A percentile compares a stretch with the other conserved stretches of the same genome.
Evolutionary conservation across 2,113 vertebrate species (phyloP).

Genomic region (Podarcis cretensis): DNA sequence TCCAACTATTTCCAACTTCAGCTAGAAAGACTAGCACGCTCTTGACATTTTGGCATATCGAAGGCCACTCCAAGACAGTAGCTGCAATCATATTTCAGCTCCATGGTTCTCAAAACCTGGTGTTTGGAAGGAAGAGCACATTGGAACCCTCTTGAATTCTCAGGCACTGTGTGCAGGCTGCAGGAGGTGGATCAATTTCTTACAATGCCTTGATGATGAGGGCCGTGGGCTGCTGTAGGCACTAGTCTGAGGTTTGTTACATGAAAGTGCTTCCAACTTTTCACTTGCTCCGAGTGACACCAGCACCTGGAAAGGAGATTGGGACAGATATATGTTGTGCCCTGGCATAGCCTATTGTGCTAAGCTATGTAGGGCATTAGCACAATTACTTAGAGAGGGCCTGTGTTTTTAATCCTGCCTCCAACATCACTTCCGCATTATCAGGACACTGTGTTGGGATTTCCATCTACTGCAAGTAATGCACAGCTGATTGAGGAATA

Average conservation of each 20-base stretch:
- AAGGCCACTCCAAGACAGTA: fast-evolving
- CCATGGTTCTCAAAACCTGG: not conserved
- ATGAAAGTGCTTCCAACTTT: slow-evolving; percentile 62
- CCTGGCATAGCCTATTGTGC: not conserved
- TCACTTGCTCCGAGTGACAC: slow-evolving; percentile 73
- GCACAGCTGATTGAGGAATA: no score
- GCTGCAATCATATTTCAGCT: fast-evolving
- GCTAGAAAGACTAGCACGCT: not conserved
- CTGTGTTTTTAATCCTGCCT: no score
- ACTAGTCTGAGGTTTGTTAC: not conserved
- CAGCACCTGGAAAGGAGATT: slow-evolving; percentile 68
- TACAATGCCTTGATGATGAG: slow-evolving; percentile 60
- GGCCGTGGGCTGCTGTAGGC: not conserved
- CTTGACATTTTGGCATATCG: not conserved
- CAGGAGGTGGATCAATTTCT: slow-evolving; percentile 70
- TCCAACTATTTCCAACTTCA: not conserved
- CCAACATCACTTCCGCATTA: no score
- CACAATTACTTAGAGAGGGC: no score
- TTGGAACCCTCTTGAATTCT: not conserved
- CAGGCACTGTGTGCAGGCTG: slow-evolving; percentile 14
- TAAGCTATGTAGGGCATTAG: no score
- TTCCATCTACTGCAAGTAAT: no score
- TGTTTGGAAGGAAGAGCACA: not conserved
- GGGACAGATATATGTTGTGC: not conserved
- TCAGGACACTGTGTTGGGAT: no score